Evolutionary conservation across 2,888 invertebrate genomes (phyloP), one percentile per base, ranked within the genome.

Genomic region (Diarsia dahlii): DNA sequence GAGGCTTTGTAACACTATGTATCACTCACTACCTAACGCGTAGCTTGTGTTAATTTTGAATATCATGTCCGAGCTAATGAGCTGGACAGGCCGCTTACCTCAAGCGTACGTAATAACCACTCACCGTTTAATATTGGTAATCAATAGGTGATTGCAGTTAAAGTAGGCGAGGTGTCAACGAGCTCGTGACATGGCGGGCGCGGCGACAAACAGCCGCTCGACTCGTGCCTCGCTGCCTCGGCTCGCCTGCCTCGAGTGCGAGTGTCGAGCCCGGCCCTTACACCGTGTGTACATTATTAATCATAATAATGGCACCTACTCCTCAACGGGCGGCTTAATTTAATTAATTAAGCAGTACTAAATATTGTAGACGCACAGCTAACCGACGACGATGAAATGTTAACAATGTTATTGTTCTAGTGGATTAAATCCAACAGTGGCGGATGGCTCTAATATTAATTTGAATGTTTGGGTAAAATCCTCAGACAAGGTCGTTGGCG

Each of bases 361-460:
- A 95, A 94, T 94, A 93, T 93, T 92, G 91, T 90, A 93, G 92
- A 91, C 91, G 88, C 89, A 90, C 90, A 90, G 89, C 91, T 93
- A 94, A 94, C 94, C 91, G 90, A 90, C 89, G 90, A 93, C 92
- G 92, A 93, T 95, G 95, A 94, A 95, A 94, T 94, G 93, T 93
- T 95, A 95, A 95, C 94, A 94, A 93, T 94, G 93, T 94, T 95
- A 95, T 94, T 95, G 93, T 95, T 94, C 90, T 93, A 92, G 92
- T 92, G 92, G 93, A 95, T 95, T 95, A 91, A 94, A 95, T 94
- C 93, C 91, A 89, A 90, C 91, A 91, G 88, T 89, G 72, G 90
- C 88, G 91, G 90, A 91, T 93, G 91, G 90, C 90, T 92, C 90
- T 92, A 90, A 94, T 93, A 94, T 94, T 95, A 93, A 95, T 95